These are phyloP conservation scores for Catalaphyllia jardinei DNA, from an alignment of 64 coral and sea anemone species.

Conservation along the genomic window DNA sequence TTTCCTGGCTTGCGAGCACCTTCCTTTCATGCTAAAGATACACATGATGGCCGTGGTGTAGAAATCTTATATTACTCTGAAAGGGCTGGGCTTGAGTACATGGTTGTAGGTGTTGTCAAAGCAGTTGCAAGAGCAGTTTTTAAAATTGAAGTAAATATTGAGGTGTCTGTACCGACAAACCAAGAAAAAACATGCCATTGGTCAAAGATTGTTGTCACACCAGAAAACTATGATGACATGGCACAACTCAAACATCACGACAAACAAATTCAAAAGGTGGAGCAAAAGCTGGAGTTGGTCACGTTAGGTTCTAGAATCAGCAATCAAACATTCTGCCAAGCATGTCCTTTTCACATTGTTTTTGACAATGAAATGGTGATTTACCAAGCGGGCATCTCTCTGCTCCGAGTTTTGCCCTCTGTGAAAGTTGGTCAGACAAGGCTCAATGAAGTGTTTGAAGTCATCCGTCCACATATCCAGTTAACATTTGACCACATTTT, in stretches of 20 bases:
- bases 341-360: slow-evolving; percentile 93
- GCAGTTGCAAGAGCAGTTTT: slow-evolving; percentile 80
- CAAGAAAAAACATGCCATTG: slow-evolving; percentile 66
- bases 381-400: slow-evolving; percentile 89
- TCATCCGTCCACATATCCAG: slow-evolving; percentile 73
- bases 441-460: slow-evolving; percentile 81
- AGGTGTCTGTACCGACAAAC: slow-evolving; percentile 40
- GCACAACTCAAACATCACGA: slow-evolving; percentile 29
- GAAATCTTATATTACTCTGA: slow-evolving; percentile 88
- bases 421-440: slow-evolving; percentile 79
- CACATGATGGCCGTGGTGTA: slow-evolving; percentile 49
- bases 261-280: slow-evolving; percentile 52
- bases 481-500: slow-evolving; percentile 88
- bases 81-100: slow-evolving; percentile 82
- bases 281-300: slow-evolving; percentile 73
- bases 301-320: slow-evolving; percentile 75
- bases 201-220: slow-evolving; percentile 68
- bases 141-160: slow-evolving; percentile 66
- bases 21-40: slow-evolving; percentile 91
- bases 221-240: slow-evolving; percentile 46
- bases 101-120: slow-evolving; percentile 91
- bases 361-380: slow-evolving; percentile 94
- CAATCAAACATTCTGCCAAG: slow-evolving; percentile 87
- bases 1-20: slow-evolving; percentile 91
- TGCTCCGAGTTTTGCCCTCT: slow-evolving; percentile 77